Conservation (phyloP, 2,797 vertebrate genomes). For the Cacajao melanocephalus region DNA sequence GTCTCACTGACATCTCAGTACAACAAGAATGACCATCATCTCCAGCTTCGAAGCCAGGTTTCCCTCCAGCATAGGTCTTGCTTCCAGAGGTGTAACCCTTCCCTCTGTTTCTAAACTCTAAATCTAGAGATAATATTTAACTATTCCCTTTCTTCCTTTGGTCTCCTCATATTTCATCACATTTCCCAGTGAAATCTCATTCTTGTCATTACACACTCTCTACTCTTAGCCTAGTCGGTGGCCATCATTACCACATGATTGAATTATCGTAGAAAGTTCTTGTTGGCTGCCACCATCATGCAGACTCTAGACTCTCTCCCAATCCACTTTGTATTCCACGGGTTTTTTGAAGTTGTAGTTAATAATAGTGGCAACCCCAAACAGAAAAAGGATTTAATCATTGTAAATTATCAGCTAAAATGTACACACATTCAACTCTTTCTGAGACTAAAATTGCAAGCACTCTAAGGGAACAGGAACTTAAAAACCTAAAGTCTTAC, state of each 20-base stretch:
- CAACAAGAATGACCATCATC: not conserved
- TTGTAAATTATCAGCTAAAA: not conserved
- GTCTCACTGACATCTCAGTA: not conserved
- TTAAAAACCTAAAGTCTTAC: not conserved
- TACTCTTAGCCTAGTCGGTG: not conserved
- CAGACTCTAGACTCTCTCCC: not conserved
- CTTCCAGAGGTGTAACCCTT: not conserved
- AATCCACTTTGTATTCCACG: not conserved
- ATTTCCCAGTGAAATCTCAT: not conserved
- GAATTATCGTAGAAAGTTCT: not conserved
- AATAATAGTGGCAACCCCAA: not conserved
- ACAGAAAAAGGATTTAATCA: not conserved
- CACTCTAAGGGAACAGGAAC: not conserved
- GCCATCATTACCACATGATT: not conserved
- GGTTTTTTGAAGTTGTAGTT: not conserved
- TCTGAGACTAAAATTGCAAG: slow-evolving; percentile 33
- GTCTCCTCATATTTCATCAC: not conserved
- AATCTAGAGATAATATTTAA: not conserved
- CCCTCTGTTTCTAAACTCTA: not conserved
- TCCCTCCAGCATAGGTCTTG: not conserved
- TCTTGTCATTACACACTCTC: too few relatives aligned
- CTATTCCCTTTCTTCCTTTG: not conserved
- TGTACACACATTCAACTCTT: not conserved
- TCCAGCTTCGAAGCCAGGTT: not conserved
- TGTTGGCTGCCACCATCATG: not conserved